Base-by-base conservation (phyloP, 2,113 vertebrate species). In the Pithys albifrons region DNA sequence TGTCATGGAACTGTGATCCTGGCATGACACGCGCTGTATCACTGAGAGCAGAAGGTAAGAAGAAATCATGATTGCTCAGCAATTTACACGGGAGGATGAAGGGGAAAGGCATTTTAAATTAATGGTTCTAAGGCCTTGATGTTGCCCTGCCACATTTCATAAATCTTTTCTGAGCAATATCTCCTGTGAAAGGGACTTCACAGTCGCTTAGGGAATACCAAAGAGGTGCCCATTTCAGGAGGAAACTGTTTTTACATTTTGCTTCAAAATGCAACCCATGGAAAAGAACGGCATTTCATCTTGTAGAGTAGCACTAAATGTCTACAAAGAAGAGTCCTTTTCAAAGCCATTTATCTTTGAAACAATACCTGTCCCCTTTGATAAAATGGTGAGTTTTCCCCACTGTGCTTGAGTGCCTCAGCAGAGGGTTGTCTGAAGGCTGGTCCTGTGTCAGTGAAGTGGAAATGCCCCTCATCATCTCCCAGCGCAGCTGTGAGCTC, bases 31-130 rank as follows among this genome's bases (percentile, higher is more conserved):
- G 5, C 96, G 91, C 93, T 94, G 46, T 96, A 97, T 97, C 95
- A 95, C 90, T 87, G 83, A 91, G 90, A 96, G 92, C 96, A 97
- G 97, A 97, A 97, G 92, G 89, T 95, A 97, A 95, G 97, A 96
- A 97, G 97, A 96, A 97, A 96, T 95, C 91, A 52, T 97, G 95
- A 95, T 98, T 97, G 96, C 95, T 98, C 97, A 98, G 97, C 97
- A 97, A 96, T 97, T 98, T 97, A 89, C 74, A 94, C 20, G 0
- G 81, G 78, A 97, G 94, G 89, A 96, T 96, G 95, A 96, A 95
- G 96, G 80, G 61, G 58, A 96, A 93, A 97, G 64, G 71, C 95
- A 93, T 96, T 97, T 97, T 96, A 97, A 98, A 98, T 98, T 94
- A 98, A 98, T 95, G 79, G 48, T 89, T 95, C 95, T 64, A 79